Percentiles rank a stretch among this genome's conserved stretches.
These are phyloP conservation scores for Drosophila baimaii DNA, from an alignment of 1,140 invertebrate species.

Conservation along the genomic window DNA sequence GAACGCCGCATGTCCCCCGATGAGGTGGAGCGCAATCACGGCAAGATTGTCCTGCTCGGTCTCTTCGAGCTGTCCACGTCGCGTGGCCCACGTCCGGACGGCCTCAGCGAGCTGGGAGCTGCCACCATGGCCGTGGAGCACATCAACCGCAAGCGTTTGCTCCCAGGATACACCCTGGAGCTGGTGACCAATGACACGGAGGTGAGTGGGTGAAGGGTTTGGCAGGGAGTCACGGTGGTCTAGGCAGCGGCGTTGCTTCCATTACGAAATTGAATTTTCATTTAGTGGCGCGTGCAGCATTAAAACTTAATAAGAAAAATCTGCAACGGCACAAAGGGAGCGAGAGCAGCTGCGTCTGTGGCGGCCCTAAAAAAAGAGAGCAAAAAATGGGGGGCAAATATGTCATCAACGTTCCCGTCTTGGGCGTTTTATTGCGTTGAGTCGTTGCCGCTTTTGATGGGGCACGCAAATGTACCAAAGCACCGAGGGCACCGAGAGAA, in stretches of 20 bases:
- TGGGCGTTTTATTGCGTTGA: conserved; percentile 64
- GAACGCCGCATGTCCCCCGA: conserved; percentile 73
- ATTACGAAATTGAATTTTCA: conserved; percentile 81
- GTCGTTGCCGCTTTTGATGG: conserved; percentile 60
- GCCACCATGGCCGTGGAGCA: conserved; percentile 90
- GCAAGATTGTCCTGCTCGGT: conserved; percentile 87
- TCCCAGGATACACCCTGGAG: conserved; percentile 89
- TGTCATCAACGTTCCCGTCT: conserved; percentile 60
- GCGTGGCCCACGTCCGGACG: conserved; percentile 87
- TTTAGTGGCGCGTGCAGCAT: conserved; percentile 71
- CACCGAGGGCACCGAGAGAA: conserved; percentile 1
- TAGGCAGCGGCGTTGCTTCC: conserved; percentile 24
- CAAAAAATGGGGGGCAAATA: conserved; percentile 48
- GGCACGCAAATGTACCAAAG: conserved; percentile 31
- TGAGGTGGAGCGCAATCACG: conserved; percentile 72
- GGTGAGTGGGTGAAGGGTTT: conserved; percentile 85
- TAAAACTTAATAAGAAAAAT: conserved; percentile 82
- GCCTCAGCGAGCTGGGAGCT: conserved; percentile 89
- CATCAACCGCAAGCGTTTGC: conserved; percentile 88
- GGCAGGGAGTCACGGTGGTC: background rate
- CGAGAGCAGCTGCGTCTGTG: conserved; percentile 33
- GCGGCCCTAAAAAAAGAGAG: conserved; percentile 19
- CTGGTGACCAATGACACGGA: conserved; percentile 92
- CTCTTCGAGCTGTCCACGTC: conserved; percentile 90
- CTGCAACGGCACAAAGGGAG: conserved; percentile 46